These are phyloP conservation scores for Cochlearius cochlearius DNA, from an alignment of 2,113 vertebrate genomes.

Conservation along the genomic window DNA sequence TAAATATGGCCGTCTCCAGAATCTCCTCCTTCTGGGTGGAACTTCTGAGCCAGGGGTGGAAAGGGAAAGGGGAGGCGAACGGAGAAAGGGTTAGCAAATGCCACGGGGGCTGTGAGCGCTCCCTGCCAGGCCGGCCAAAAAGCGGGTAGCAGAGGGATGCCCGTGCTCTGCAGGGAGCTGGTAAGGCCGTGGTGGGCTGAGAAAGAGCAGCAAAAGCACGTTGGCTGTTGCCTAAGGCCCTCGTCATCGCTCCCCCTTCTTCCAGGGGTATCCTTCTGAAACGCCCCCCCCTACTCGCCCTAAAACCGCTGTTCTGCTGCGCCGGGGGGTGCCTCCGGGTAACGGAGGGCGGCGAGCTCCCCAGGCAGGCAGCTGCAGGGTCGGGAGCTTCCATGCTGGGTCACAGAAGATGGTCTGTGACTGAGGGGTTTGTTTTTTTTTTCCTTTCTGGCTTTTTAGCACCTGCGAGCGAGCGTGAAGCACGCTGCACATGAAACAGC, in stretches of 20 bases:
- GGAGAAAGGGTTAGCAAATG: not conserved
- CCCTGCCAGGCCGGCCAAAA: not conserved
- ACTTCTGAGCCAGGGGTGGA: not conserved
- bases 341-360: not conserved
- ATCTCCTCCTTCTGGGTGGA: not conserved
- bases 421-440: not conserved
- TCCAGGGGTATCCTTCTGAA: not conserved
- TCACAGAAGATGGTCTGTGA: not conserved
- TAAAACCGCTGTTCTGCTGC: not conserved
- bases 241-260: not conserved
- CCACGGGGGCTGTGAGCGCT: not conserved
- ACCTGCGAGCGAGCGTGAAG: not conserved
- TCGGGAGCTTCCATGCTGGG: not conserved
- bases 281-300: not conserved
- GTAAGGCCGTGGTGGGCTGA: fast-evolving
- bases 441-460: not conserved
- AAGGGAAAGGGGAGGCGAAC: not conserved
- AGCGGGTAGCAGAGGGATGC: too few species aligned
- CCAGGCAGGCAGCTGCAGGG: not conserved
- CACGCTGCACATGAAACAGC: not conserved
- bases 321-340: not conserved
- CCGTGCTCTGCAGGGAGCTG: too few species aligned
- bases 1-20: not conserved
- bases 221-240: fast-evolving
- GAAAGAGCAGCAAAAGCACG: not conserved